These are phyloP conservation scores for Varanus salvator DNA, from an alignment of 2,113 vertebrate species.

Conservation along the genomic window DNA sequence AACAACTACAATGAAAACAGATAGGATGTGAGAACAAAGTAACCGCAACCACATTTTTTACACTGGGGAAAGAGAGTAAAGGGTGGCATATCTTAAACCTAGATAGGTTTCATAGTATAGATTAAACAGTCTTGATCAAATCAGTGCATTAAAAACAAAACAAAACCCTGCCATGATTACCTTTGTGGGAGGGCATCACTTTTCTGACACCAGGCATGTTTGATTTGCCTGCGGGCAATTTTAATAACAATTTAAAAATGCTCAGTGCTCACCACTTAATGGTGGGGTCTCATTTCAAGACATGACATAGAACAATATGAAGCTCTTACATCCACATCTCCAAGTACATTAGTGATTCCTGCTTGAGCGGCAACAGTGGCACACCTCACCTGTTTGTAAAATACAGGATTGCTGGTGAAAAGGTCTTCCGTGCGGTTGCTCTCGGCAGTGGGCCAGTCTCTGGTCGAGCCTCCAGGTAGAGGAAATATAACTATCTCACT, in stretches of 20 bases:
- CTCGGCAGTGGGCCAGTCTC: slow-evolving; percentile 27
- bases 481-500: slow-evolving; percentile 26
- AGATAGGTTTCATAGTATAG: slow-evolving; percentile 17
- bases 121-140: slow-evolving; percentile 64
- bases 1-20: background rate
- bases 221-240: slow-evolving; percentile 56
- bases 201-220: slow-evolving; percentile 47
- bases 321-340: slow-evolving; percentile 54
- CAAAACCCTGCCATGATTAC: slow-evolving; percentile 31
- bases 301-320: slow-evolving; percentile 61
- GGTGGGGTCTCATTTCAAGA: slow-evolving; percentile 64
- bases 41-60: background rate
- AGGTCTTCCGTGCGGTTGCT: slow-evolving; percentile 14
- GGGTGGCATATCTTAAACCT: slow-evolving; percentile 33
- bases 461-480: slow-evolving; percentile 12
- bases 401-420: slow-evolving; percentile 27
- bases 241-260: slow-evolving; percentile 67
- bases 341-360: slow-evolving; percentile 62
- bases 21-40: rapidly evolving
- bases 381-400: slow-evolving; percentile 52
- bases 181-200: slow-evolving; percentile 27
- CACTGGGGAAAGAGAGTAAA: background rate
- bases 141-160: slow-evolving; percentile 27
- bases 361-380: slow-evolving; percentile 37
- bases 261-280: slow-evolving; percentile 58